A percentile compares a stretch with the other conserved stretches of the same genome.
These are phyloP conservation scores for Neodiprion pinetum DNA, from an alignment of 1,140 invertebrate species.

Conservation along the genomic window DNA sequence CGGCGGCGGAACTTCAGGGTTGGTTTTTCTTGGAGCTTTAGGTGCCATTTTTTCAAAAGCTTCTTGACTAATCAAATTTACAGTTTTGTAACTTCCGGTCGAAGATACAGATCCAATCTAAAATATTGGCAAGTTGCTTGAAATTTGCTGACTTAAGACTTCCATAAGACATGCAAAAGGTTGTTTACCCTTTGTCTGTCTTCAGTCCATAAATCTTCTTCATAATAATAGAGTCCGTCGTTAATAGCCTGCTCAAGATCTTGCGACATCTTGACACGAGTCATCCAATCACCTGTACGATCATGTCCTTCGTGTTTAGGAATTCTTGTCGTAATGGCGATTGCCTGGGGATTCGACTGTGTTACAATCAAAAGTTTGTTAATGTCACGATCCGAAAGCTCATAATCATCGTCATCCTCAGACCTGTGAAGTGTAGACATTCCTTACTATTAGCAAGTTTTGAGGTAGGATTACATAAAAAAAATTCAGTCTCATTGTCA, in stretches of 20 bases:
- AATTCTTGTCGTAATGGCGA: slow-evolving; percentile 59
- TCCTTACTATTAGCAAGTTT: slow-evolving; percentile 9
- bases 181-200: slow-evolving; percentile 50
- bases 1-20: slow-evolving; percentile 78
- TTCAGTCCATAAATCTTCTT: slow-evolving; percentile 85
- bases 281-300: slow-evolving; percentile 84
- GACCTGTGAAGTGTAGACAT: slow-evolving; percentile 62
- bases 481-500: slow-evolving; percentile 28
- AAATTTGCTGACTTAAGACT: not conserved
- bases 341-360: slow-evolving; percentile 68
- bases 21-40: slow-evolving; percentile 66
- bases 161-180: not conserved
- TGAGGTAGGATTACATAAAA: slow-evolving; percentile 18
- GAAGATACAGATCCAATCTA: slow-evolving; percentile 56
- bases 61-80: slow-evolving; percentile 90
- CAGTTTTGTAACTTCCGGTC: slow-evolving; percentile 77
- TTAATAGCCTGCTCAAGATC: slow-evolving; percentile 94
- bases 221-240: slow-evolving; percentile 93
- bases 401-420: slow-evolving; percentile 82
- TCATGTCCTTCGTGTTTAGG: slow-evolving; percentile 90
- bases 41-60: slow-evolving; percentile 84
- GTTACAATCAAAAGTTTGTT: slow-evolving; percentile 96
- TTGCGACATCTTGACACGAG: slow-evolving; percentile 89
- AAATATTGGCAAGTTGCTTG: not conserved
- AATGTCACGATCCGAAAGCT: slow-evolving; percentile 91